Percentiles rank a stretch among this genome's conserved stretches.
Conservation (phyloP, 1,140 invertebrate genomes). For the Aculops lycopersici region DNA sequence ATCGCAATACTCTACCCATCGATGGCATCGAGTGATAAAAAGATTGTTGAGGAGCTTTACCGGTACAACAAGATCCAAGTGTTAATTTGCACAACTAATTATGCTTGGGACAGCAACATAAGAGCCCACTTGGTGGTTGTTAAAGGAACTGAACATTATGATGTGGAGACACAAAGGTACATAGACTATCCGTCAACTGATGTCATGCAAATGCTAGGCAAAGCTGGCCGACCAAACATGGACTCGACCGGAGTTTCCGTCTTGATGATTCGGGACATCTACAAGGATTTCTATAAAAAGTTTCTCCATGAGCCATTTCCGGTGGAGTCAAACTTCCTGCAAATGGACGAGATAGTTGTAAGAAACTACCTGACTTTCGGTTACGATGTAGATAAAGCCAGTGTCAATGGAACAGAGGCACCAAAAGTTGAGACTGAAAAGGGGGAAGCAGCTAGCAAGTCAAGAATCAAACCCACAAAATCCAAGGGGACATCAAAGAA, state of each 20-base stretch:
- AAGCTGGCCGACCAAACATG: constrained; percentile 79
- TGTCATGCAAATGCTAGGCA: constrained; percentile 92
- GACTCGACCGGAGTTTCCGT: constrained; percentile 81
- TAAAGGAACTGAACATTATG: constrained; percentile 78
- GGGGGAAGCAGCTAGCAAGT: too few relatives aligned
- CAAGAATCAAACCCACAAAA: too few relatives aligned
- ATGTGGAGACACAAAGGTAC: constrained; percentile 78
- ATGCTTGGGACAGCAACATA: constrained; percentile 85
- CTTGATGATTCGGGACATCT: constrained; percentile 82
- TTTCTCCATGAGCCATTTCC: constrained; percentile 97
- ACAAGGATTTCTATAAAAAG: constrained; percentile 97
- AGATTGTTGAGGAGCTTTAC: constrained; percentile 72
- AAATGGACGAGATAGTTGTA: not conserved
- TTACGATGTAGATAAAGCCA: not conserved
- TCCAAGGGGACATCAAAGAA: too few relatives aligned
- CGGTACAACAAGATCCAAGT: constrained; percentile 91
- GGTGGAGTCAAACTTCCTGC: constrained; percentile 70
- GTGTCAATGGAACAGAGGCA: not conserved
- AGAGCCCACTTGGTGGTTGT: constrained; percentile 62
- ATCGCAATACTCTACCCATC: constrained; percentile 96
- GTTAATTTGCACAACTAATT: constrained; percentile 78
- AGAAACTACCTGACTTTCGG: not conserved
- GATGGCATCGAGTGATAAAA: constrained; percentile 59
- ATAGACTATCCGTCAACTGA: constrained; percentile 94
- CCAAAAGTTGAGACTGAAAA: not conserved